A percentile compares a stretch with the other conserved stretches of the same genome.
Conservation (phyloP, 2,797 vertebrate species). For the Otus scops region DNA sequence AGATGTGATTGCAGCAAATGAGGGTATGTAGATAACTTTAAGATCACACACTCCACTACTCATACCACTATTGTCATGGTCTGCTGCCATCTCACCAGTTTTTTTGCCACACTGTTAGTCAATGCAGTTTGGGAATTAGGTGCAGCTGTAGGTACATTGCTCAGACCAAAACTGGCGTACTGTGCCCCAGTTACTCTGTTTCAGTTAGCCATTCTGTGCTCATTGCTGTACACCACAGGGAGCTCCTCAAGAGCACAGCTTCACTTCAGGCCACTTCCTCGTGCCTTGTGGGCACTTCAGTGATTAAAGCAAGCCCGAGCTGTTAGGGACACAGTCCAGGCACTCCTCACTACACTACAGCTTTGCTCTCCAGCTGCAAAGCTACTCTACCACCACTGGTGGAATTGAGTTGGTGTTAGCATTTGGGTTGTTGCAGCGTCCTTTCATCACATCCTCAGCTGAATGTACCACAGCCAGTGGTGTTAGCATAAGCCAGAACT, state of each 20-base stretch:
- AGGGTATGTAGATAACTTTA: background rate
- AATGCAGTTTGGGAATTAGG: background rate
- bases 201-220: background rate
- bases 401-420: fast-evolving
- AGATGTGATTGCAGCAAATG: background rate
- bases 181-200: background rate
- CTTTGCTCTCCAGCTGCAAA: background rate
- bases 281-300: background rate
- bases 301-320: background rate
- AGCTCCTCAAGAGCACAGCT: background rate
- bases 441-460: background rate
- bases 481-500: background rate
- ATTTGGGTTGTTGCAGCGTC: background rate
- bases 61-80: background rate
- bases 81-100: background rate
- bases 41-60: background rate
- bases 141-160: background rate
- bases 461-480: fast-evolving
- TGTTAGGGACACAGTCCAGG: background rate
- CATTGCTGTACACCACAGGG: background rate
- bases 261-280: background rate
- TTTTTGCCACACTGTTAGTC: background rate
- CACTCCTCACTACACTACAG: fast-evolving
- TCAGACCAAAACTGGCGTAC: background rate
- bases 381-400: background rate